Percentiles rank a stretch among this genome's conserved stretches.
phyloP scores from a whole-genome alignment of 1,140 invertebrate species.

The Cyclina sinensis region DNA sequence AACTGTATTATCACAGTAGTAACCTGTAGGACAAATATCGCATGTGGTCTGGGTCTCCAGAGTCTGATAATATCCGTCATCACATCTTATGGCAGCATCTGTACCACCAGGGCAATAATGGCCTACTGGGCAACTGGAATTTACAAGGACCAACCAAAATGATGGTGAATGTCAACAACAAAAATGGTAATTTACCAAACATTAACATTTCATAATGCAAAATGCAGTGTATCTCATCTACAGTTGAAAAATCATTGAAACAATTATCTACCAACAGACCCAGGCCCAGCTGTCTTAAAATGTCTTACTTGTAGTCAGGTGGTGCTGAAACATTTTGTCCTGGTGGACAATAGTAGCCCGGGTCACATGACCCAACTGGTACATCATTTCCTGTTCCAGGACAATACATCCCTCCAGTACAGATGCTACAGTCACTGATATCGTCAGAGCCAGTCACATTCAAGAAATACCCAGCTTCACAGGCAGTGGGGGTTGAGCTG shows the following conservation, averaged over 20 bases:
- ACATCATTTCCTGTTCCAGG: slow-evolving; percentile 73
- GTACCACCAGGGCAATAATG: slow-evolving; percentile 81
- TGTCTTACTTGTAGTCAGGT: slow-evolving; percentile 79
- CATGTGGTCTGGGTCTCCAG: slow-evolving; percentile 78
- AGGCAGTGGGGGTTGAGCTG: slow-evolving; percentile 69
- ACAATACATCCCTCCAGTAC: slow-evolving; percentile 81
- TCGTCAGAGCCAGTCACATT: slow-evolving; percentile 78
- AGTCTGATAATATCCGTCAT: slow-evolving; percentile 83
- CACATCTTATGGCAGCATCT: slow-evolving; percentile 77
- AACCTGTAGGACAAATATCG: slow-evolving; percentile 82
- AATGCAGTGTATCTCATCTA: too few species aligned
- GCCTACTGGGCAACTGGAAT: slow-evolving; percentile 81
- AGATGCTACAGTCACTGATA: slow-evolving; percentile 79
- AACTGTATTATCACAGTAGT: slow-evolving; percentile 84
- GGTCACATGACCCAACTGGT: slow-evolving; percentile 79
- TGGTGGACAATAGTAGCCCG: slow-evolving; percentile 83
- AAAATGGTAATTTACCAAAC: too few species aligned
- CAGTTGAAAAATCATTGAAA: too few species aligned
- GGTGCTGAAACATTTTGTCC: slow-evolving; percentile 83
- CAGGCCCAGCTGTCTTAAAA: too few species aligned
- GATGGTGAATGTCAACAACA: too few species aligned
- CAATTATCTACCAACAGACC: too few species aligned
- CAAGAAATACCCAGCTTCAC: slow-evolving; percentile 78
- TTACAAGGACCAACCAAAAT: too few species aligned
- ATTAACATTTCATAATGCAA: too few species aligned